Evolutionary conservation across 2,113 vertebrate species (phyloP), one percentile per base, ranked within the genome.

Genomic region (Gobio gobio): DNA sequence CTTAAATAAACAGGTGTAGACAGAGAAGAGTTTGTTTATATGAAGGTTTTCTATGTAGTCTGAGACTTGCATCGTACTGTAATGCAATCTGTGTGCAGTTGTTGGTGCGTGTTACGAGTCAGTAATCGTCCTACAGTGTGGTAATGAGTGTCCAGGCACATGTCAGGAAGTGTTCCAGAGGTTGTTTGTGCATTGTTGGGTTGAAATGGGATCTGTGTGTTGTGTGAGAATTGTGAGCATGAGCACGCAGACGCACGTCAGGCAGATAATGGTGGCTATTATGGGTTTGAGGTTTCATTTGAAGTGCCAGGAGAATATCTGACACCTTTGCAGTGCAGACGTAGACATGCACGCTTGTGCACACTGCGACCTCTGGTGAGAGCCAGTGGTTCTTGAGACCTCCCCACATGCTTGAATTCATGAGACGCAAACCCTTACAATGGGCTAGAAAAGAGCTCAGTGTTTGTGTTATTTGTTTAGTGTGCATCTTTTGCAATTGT

Each of bases 241-340:
- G 83, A 84, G 89, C 87, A 85, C 51, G 51, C 66, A 83, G 80
- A 36, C 22, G 66, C 49, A 72, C 80, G 80, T 70, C 80, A 84
- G 72, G 82, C 85, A 90, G 88, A 89, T 93, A 91, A 93, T 92
- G 88, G 83, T 90, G 89, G 89, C 88, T 90, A 91, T 92, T 91
- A 93, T 85, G 75, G 66, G 81, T 87, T 72, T 87, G 82, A 82
- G 61, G 84, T 87, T 89, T 89, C 84, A 82, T 51, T 43, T 40
- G 58, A 54, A 66, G 56, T 51, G 78, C 54, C 84, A 86, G 78
- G 33, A 64, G 76, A 82, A 68, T 20, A 64, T 66, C 70, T 59
- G 80, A 64, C 78, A 85, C 83, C 24, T 61, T 56, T 74, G 51
- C 63, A 54, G 18, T 10, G 16, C 75, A 73, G 64, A 45, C 33